Percentiles rank a stretch among this genome's conserved stretches.
Conservation (phyloP, 1,140 invertebrate species). For the Lordiphosa clarofinis region DNA sequence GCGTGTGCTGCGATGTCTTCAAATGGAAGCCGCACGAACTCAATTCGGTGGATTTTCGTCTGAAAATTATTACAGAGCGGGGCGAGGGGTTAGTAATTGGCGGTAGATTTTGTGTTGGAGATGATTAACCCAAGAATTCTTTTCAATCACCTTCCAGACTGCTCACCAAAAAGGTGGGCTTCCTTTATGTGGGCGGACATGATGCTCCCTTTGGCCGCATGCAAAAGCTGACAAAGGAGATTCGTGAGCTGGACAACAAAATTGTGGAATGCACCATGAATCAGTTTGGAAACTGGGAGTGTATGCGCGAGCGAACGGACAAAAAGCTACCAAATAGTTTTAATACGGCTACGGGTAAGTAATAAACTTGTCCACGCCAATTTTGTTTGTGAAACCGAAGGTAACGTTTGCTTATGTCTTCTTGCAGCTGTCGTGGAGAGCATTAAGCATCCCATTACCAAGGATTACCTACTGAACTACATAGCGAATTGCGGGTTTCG, state of each 20-base stretch:
- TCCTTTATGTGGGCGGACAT: constrained; percentile 89
- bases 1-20: constrained; percentile 90
- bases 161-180: constrained; percentile 84
- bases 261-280: constrained; percentile 96
- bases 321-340: constrained; percentile 97
- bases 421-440: constrained; percentile 85
- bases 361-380: constrained; percentile 16
- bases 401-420: neutral
- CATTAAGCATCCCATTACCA: constrained; percentile 90
- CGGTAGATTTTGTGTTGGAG: constrained; percentile 1
- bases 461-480: constrained; percentile 87
- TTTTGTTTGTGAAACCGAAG: neutral
- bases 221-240: constrained; percentile 89
- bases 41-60: constrained; percentile 97
- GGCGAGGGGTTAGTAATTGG: constrained; percentile 82
- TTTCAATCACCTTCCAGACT: constrained; percentile 53
- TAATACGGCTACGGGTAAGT: constrained; percentile 88
- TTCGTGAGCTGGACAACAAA: constrained; percentile 92
- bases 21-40: constrained; percentile 98
- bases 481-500: constrained; percentile 85
- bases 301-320: constrained; percentile 97
- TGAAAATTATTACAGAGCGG: constrained; percentile 88
- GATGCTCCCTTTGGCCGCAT: constrained; percentile 83
- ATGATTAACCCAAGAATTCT: neutral
- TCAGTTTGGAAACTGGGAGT: constrained; percentile 90